These are phyloP conservation scores for Heliopora coerulea DNA, from an alignment of 92 coral and sea anemone genomes.

Conservation along the genomic window DNA sequence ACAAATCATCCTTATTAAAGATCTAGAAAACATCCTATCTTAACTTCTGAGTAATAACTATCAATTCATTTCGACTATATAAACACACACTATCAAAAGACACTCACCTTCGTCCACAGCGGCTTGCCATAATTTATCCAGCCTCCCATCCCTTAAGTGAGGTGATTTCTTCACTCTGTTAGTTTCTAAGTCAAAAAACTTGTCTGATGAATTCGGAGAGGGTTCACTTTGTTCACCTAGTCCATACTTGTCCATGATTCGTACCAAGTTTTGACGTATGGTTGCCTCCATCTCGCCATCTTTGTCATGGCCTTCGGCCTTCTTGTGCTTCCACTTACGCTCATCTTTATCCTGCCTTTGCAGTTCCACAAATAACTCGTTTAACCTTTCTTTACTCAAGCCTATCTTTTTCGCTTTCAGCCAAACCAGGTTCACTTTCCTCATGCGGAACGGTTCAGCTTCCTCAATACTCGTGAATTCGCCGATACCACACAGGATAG, in stretches of 20 bases:
- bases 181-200: slow-evolving; percentile 44
- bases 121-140: slow-evolving; percentile 71
- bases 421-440: slow-evolving; percentile 77
- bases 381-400: slow-evolving; percentile 66
- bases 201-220: slow-evolving; percentile 10
- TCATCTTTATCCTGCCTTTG: slow-evolving; percentile 75
- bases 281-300: slow-evolving; percentile 76
- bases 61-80: too few species aligned
- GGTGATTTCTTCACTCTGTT: slow-evolving; percentile 46
- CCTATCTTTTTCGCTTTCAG: slow-evolving; percentile 65
- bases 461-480: slow-evolving; percentile 21
- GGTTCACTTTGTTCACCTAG: slow-evolving; percentile 41
- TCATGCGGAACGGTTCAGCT: slow-evolving; percentile 66
- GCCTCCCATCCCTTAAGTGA: slow-evolving; percentile 61
- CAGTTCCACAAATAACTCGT: slow-evolving; percentile 60
- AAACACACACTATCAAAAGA: too few species aligned
- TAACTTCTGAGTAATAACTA: too few species aligned
- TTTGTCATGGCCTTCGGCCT: slow-evolving; percentile 78
- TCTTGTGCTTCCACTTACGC: slow-evolving; percentile 75
- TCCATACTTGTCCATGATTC: slow-evolving; percentile 65
- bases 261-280: slow-evolving; percentile 61
- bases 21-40: too few species aligned
- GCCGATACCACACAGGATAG: background rate
- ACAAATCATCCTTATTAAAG: too few species aligned
- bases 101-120: slow-evolving; percentile 70